Evolutionary conservation across 1,140 invertebrate genomes (phyloP), one percentile per base, ranked within the genome.

Genomic region (Drosophila jambulina): DNA sequence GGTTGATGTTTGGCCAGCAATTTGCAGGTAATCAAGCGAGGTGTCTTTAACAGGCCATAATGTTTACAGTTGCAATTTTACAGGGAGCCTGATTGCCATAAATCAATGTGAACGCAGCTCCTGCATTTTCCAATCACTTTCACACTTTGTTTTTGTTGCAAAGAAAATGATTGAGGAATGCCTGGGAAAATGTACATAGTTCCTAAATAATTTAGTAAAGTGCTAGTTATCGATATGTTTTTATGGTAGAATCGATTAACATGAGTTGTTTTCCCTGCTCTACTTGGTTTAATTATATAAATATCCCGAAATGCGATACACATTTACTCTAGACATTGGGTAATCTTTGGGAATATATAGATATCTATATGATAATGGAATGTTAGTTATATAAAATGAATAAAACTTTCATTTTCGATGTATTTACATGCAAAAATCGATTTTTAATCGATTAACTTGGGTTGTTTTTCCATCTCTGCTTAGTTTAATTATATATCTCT

Each of bases 1-100:
- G 32, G 63, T 70, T 70, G 63, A 70, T 70, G 67, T 70, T 69
- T 68, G 48, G 38, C 63, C 67, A 70, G 63, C 48, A 69, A 70
- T 68, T 72, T 29, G 69, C 53, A 60, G 67, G 48, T 60, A 71
- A 72, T 72, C 68, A 72, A 72, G 68, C 34, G 10, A 43, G 45
- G 29, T 58, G 51, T 71, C 36, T 57, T 72, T 51, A 71, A 60
- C 68, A 51, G 70, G 70, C 67, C 67, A 70, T 70, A 70, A 70
- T 68, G 67, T 70, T 70, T 70, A 68, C 63, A 70, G 67, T 74
- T 74, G 54, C 38, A 36, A 23, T 60, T 56, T 48, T 58, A 58
- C 42, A 34, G 8, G 36, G 12, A 9, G 7, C 25, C 15, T 69
- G 32, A 69, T 54, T 54, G 67, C 38, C 62, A 45, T 69, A 68